A percentile compares a stretch with the other conserved stretches of the same genome.
These are phyloP conservation scores for Dendroctonus valens DNA, from an alignment of 1,140 invertebrate species.

Conservation along the genomic window DNA sequence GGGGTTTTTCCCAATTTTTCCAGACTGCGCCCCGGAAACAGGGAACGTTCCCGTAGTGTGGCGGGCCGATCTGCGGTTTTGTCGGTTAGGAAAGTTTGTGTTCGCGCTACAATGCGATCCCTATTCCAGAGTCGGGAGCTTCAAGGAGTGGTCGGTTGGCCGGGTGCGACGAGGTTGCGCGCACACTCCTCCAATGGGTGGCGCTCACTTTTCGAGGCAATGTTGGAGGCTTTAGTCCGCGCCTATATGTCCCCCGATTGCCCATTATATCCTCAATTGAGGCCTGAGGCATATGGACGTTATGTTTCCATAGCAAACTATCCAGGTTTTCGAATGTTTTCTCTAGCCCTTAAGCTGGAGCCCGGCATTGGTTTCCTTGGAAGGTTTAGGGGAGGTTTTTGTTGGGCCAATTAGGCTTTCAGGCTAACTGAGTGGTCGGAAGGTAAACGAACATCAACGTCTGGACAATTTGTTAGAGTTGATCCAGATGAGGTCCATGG, in stretches of 20 bases:
- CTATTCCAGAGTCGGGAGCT: slow-evolving; percentile 18
- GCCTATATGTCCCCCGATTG: background rate
- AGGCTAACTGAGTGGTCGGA: no score
- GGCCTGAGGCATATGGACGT: no score
- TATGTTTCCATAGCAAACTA: no score
- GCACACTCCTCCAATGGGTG: slow-evolving; percentile 18
- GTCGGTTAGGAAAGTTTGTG: slow-evolving; percentile 18
- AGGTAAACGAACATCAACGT: no score
- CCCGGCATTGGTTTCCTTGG: no score
- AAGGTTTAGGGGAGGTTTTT: no score
- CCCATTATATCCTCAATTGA: no score
- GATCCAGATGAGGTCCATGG: background rate
- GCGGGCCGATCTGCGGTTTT: slow-evolving; percentile 14
- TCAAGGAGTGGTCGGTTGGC: slow-evolving; percentile 33
- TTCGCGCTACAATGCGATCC: slow-evolving; percentile 21
- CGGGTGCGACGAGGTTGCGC: slow-evolving; percentile 30
- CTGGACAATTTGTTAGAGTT: no score
- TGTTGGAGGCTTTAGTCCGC: slow-evolving; percentile 19
- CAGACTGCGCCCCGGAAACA: slow-evolving; percentile 4
- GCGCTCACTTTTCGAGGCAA: slow-evolving; percentile 18
- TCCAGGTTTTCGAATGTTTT: no score
- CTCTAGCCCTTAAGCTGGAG: no score
- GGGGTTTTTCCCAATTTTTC: background rate
- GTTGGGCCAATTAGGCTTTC: no score
- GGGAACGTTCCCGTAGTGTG: background rate